phyloP scores from a whole-genome alignment of 1,140 invertebrate genomes.

The Neomicropteryx cornuta region DNA sequence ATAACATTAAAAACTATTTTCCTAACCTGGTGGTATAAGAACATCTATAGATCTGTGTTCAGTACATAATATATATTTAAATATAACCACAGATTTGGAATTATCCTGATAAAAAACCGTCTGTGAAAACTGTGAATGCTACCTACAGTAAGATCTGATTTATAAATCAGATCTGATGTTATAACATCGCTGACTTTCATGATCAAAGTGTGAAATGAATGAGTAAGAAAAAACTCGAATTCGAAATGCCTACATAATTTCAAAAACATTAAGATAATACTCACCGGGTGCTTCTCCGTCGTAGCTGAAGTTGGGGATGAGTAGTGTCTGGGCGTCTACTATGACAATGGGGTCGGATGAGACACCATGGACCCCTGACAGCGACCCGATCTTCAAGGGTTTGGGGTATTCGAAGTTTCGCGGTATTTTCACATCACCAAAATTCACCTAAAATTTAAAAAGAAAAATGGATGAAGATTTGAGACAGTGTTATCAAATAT shows the following conservation, averaged over 20 bases:
- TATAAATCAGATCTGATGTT: too few species aligned
- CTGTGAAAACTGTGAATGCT: too few species aligned
- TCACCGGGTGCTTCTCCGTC: slow-evolving; percentile 83
- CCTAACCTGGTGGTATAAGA: too few species aligned
- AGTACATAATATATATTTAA: too few species aligned
- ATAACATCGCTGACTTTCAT: too few species aligned
- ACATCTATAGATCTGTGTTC: too few species aligned
- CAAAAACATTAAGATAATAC: slow-evolving; percentile 12
- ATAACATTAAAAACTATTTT: too few species aligned
- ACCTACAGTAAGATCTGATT: too few species aligned
- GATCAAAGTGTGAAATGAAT: not conserved
- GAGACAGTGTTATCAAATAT: slow-evolving; percentile 1
- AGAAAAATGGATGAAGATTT: slow-evolving; percentile 3
- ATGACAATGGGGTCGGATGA: slow-evolving; percentile 76
- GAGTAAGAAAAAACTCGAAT: not conserved
- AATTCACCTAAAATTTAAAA: slow-evolving; percentile 62
- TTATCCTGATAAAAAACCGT: too few species aligned
- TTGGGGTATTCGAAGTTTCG: slow-evolving; percentile 67
- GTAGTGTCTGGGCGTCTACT: slow-evolving; percentile 81
- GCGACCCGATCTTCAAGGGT: slow-evolving; percentile 64
- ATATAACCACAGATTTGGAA: too few species aligned
- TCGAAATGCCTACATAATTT: not conserved
- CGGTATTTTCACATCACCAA: slow-evolving; percentile 76
- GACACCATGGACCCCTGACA: slow-evolving; percentile 72
- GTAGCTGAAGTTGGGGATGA: slow-evolving; percentile 78